phyloP scores from a whole-genome alignment of 2,888 invertebrate species.

The Carterocephalus palaemon region DNA sequence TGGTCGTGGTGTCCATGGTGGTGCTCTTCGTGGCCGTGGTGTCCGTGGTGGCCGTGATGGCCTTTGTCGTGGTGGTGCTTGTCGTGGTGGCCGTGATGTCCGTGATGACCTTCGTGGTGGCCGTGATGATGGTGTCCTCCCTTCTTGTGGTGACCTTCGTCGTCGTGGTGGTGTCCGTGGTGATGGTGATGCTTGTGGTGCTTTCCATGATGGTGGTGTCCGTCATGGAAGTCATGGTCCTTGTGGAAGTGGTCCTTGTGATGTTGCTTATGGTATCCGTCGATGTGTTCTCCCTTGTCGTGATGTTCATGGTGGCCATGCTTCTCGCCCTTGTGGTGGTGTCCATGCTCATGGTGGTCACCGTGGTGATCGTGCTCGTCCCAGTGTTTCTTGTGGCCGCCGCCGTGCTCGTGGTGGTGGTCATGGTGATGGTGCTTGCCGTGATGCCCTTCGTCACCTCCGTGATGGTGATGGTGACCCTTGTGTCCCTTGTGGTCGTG shows the following conservation, averaged over 20 bases:
- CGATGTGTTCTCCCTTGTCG: conserved; percentile 87
- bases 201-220: conserved; percentile 86
- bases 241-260: conserved; percentile 83
- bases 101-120: conserved; percentile 88
- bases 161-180: no score
- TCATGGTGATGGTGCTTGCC: conserved; percentile 86
- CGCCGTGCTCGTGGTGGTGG: conserved; percentile 86
- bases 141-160: conserved; percentile 88
- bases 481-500: conserved; percentile 88
- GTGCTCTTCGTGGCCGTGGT: conserved; percentile 86
- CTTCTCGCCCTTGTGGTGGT: conserved; percentile 86
- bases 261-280: conserved; percentile 79
- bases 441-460: no score
- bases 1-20: conserved; percentile 85
- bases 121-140: conserved; percentile 85
- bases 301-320: conserved; percentile 86
- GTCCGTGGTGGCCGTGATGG: conserved; percentile 87
- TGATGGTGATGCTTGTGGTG: conserved; percentile 86
- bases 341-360: conserved; percentile 86
- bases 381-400: conserved; percentile 87
- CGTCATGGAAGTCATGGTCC: conserved; percentile 84
- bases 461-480: conserved; percentile 83
- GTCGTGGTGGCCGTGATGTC: conserved; percentile 86
- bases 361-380: conserved; percentile 87
- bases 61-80: conserved; percentile 87